Percentiles rank a stretch among this genome's conserved stretches.
Evolutionary conservation across 1,140 invertebrate genomes (phyloP).

Genomic region (Bombus confusus): DNA sequence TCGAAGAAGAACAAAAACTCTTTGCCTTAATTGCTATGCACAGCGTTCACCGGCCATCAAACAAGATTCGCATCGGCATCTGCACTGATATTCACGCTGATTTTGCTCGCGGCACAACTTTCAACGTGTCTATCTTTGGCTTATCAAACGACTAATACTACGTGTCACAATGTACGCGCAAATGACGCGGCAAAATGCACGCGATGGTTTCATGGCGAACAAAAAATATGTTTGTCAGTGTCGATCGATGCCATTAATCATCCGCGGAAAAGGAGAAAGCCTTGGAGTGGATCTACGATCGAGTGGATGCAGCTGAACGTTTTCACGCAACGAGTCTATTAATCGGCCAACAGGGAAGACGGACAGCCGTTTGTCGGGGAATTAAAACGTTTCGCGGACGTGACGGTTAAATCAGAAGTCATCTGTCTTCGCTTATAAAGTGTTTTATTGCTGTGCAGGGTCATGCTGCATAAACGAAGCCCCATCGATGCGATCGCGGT

Average conservation of each 20-base stretch:
- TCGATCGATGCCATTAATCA: slow-evolving; percentile 12
- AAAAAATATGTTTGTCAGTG: neutral
- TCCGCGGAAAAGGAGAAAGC: neutral
- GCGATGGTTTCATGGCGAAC: too few species aligned
- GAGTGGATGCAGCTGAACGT: slow-evolving; percentile 10
- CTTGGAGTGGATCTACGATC: neutral
- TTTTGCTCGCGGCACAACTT: neutral
- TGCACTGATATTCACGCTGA: neutral
- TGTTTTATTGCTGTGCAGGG: neutral
- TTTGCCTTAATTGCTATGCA: neutral
- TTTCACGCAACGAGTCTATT: slow-evolving; percentile 35
- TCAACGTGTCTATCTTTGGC: neutral
- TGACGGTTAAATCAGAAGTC: slow-evolving; percentile 58
- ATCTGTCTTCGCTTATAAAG: slow-evolving; percentile 66
- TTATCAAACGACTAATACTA: neutral
- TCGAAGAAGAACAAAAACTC: neutral
- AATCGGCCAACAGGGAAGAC: slow-evolving; percentile 22
- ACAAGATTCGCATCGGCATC: neutral
- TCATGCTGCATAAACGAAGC: neutral
- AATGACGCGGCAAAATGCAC: neutral
- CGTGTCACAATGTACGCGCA: neutral
- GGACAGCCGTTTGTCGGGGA: slow-evolving; percentile 23
- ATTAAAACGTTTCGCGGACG: slow-evolving; percentile 50
- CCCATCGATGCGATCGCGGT: neutral
- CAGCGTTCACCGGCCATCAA: neutral